Conservation (phyloP, 1,140 invertebrate species). For the Saccostrea cuccullata region DNA sequence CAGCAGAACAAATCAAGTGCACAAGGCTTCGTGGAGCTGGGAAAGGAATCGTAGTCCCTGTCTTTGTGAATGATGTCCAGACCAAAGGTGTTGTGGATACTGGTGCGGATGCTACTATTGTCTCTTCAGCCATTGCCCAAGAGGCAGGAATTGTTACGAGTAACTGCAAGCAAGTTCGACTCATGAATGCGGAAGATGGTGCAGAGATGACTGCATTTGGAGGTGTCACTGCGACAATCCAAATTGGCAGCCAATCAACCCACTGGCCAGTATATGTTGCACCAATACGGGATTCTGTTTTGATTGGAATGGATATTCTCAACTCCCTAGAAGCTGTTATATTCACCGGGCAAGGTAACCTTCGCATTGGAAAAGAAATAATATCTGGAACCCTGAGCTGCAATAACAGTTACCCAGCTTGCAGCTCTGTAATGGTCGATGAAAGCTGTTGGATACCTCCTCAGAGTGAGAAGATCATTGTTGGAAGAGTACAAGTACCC, state of each 20-base stretch:
- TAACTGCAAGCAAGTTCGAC: neutral
- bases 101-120: conserved; percentile 28
- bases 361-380: too few relatives aligned
- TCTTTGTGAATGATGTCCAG: neutral
- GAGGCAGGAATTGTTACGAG: neutral
- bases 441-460: too few relatives aligned
- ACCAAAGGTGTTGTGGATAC: conserved; percentile 6
- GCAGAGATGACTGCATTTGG: conserved; percentile 22
- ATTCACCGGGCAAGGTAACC: too few relatives aligned
- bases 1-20: neutral
- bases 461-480: too few relatives aligned
- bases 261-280: too few relatives aligned
- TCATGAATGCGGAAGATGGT: conserved; percentile 28
- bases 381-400: too few relatives aligned
- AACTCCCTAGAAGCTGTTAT: too few relatives aligned
- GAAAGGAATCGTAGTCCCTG: neutral
- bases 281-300: too few relatives aligned
- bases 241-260: neutral
- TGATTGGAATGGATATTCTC: too few relatives aligned
- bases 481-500: too few relatives aligned
- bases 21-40: neutral
- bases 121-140: neutral
- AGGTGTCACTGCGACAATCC: conserved; percentile 28
- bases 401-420: too few relatives aligned
- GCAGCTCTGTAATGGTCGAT: too few relatives aligned